Evolutionary conservation across 1,140 invertebrate species (phyloP), one percentile per base, ranked within the genome.

Genomic region (Parapsyche elsis): DNA sequence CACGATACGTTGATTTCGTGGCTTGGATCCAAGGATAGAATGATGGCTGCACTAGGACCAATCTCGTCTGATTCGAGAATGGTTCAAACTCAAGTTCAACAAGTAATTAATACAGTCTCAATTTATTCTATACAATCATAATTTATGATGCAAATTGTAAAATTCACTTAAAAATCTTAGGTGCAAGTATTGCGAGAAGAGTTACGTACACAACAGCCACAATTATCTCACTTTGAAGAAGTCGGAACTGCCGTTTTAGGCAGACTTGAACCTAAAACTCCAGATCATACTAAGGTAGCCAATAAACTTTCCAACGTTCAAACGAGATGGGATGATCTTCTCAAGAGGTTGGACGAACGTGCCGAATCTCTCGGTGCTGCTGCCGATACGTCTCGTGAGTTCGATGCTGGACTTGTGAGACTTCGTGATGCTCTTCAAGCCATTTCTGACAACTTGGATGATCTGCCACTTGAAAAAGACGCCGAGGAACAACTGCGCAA

Each of bases 81-180:
- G 93, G 96, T 98, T 0, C 95, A 97, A 83, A 97, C 95, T 80
- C 97, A 99, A 90, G 94, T 97, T 26, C 96, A 98, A 86, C 96
- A 98, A 90, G 88, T 89, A 85, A 76, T 86, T 4, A 26, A 5
- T 45, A 45, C 7, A 19, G 24, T 61, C n/a, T 61, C 2, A 53
- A 59, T 53, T 24, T 53, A 61, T 5, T 61, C 10, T 61, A 9
- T 53, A 76, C 7, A 57, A 53, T 46, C 38, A 1, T 44, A 5
- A 73, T 30, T 76, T 64, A 59, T 44, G 64, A 64, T 64, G 2
- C 2, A 26, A 64, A 21, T 64, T 64, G 49, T 77, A 0, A 64
- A 30, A 78, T 45, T 70, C 44, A 10, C 7, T 73, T 77, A 7
- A 38, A 38, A 4, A 7, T 38, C 67, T 45, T 88, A 91, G 85